Conservation (phyloP, 1,140 invertebrate genomes). For the Watersipora subatra region DNA sequence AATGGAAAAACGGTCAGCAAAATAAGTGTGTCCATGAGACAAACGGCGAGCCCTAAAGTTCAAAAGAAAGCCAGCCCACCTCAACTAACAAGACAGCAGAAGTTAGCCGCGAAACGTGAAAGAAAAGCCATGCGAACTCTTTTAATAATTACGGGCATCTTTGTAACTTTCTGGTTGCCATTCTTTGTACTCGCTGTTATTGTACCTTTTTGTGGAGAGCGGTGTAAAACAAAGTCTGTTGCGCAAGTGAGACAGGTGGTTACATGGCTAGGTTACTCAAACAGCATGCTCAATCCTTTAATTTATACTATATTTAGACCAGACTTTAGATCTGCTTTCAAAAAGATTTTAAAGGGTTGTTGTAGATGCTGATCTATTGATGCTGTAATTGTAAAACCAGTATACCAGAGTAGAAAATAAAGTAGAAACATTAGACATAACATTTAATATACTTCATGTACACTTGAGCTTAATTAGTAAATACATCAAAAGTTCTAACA, state of each 20-base stretch:
- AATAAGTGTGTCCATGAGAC: too few relatives aligned
- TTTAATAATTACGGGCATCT: slow-evolving; percentile 40
- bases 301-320: slow-evolving; percentile 42
- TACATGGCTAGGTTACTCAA: slow-evolving; percentile 24
- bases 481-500: too few relatives aligned
- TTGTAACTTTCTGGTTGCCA: slow-evolving; percentile 38
- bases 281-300: slow-evolving; percentile 37
- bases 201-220: slow-evolving; percentile 20
- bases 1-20: too few relatives aligned
- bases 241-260: neutral
- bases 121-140: slow-evolving; percentile 42
- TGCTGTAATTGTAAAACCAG: too few relatives aligned
- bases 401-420: too few relatives aligned
- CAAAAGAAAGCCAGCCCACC: too few relatives aligned
- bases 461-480: too few relatives aligned
- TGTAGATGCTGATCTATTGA: too few relatives aligned
- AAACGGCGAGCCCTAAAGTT: too few relatives aligned
- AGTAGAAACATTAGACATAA: too few relatives aligned
- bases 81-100: too few relatives aligned
- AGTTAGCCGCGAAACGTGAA: slow-evolving; percentile 41
- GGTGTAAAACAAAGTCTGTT: neutral
- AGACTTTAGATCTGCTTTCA: slow-evolving; percentile 35
- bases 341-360: slow-evolving; percentile 29
- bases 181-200: slow-evolving; percentile 37
- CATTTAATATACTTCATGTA: too few relatives aligned